Conservation (phyloP, 1,140 invertebrate genomes). For the Meteorus sp. region DNA sequence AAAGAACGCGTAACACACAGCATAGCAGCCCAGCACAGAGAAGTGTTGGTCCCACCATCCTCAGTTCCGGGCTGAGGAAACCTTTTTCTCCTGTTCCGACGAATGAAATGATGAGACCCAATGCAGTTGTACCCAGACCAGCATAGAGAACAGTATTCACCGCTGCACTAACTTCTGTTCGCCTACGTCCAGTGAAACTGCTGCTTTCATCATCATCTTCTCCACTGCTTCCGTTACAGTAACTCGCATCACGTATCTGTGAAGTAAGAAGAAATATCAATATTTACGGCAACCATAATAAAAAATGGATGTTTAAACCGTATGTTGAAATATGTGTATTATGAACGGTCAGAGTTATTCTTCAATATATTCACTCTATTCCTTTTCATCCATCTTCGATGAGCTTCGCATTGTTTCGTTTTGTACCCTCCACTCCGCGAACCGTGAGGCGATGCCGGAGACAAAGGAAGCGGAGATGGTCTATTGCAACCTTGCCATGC, state of each 20-base stretch:
- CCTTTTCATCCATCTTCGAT: constrained; percentile 79
- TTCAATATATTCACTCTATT: constrained; percentile 68
- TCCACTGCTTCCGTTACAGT: constrained; percentile 67
- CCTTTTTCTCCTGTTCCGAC: constrained; percentile 88
- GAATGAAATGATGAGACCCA: constrained; percentile 84
- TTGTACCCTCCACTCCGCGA: constrained; percentile 65
- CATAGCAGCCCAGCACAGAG: constrained; percentile 65
- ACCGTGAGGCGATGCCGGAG: constrained; percentile 47
- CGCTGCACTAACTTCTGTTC: constrained; percentile 65
- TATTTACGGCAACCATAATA: too few relatives aligned
- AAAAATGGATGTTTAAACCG: too few relatives aligned
- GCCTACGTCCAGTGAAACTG: constrained; percentile 44
- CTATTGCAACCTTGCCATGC: constrained; percentile 81
- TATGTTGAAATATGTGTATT: too few relatives aligned
- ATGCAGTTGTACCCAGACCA: constrained; percentile 78
- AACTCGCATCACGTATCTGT: constrained; percentile 76
- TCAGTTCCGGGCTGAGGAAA: constrained; percentile 81
- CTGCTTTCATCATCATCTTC: constrained; percentile 62
- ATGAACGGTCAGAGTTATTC: constrained; percentile 7
- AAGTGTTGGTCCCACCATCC: constrained; percentile 80
- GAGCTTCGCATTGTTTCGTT: constrained; percentile 66
- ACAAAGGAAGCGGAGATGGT: constrained; percentile 57
- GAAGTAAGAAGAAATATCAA: constrained; percentile 33
- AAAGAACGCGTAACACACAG: constrained; percentile 63
- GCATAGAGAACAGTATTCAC: constrained; percentile 80